phyloP scores from a whole-genome alignment of 2,113 vertebrate species.

The Silurus meridionalis region DNA sequence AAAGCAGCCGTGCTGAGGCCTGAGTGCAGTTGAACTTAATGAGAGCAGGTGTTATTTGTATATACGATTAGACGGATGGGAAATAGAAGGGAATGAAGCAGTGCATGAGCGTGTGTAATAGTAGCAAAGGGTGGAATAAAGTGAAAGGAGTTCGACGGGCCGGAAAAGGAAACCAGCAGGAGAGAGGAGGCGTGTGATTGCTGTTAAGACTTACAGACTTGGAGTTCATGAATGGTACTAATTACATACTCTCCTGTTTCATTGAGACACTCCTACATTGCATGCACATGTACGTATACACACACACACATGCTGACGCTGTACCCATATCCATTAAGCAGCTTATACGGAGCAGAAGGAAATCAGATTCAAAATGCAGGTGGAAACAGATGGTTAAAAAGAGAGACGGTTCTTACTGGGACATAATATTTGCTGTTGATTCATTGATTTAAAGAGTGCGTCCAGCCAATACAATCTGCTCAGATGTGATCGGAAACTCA shows the following conservation, averaged over 20 bases:
- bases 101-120: background rate
- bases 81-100: conserved; percentile 6
- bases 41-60: conserved; percentile 49
- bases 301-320: conserved; percentile 64
- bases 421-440: background rate
- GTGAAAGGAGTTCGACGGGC: conserved; percentile 33
- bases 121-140: background rate
- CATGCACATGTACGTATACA: conserved; percentile 60
- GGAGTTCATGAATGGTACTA: conserved; percentile 65
- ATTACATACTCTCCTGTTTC: conserved; percentile 72
- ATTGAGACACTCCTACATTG: conserved; percentile 61
- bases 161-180: conserved; percentile 41
- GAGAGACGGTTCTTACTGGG: background rate
- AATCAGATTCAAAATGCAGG: conserved; percentile 74
- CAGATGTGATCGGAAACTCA: background rate
- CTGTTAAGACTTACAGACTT: conserved; percentile 39
- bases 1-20: background rate
- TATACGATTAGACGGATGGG: conserved; percentile 29
- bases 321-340: conserved; percentile 77
- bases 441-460: background rate
- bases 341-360: conserved; percentile 74
- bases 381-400: conserved; percentile 54
- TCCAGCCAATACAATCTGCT: conserved; percentile 1
- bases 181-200: conserved; percentile 47
- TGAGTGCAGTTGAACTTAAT: conserved; percentile 45